Conservation (phyloP, 2,888 invertebrate species). For the Diadegma fenestrale region DNA sequence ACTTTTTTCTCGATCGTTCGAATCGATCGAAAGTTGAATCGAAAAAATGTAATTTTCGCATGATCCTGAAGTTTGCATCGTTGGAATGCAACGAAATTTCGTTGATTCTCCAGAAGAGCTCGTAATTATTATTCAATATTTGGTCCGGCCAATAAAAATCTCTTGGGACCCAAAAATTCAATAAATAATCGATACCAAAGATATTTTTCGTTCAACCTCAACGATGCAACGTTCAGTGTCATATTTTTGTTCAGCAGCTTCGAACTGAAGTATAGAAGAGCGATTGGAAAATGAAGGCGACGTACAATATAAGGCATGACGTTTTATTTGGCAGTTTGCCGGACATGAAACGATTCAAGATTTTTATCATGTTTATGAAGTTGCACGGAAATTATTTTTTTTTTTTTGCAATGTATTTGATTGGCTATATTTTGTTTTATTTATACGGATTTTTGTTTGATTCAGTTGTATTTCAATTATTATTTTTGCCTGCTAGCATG, state of each 20-base stretch:
- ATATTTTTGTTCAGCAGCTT: neutral
- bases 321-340: neutral
- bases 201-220: too few species aligned
- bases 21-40: neutral
- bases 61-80: too few species aligned
- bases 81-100: too few species aligned
- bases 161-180: too few species aligned
- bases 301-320: neutral
- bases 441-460: conserved; percentile 52
- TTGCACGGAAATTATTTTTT: conserved; percentile 35
- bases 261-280: neutral
- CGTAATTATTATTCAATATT: too few species aligned
- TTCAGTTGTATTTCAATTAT: conserved; percentile 61
- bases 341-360: neutral
- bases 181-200: too few species aligned
- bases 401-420: neutral
- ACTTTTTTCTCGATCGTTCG: neutral
- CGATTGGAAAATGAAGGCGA: neutral
- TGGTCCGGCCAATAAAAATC: too few species aligned
- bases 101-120: too few species aligned
- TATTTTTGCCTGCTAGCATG: conserved; percentile 77
- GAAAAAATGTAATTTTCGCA: neutral
- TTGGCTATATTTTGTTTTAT: conserved; percentile 32
- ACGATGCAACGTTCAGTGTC: too few species aligned
- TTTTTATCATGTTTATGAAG: neutral